phyloP scores from a whole-genome alignment of 2,797 vertebrate genomes.

The Hirundo rustica region DNA sequence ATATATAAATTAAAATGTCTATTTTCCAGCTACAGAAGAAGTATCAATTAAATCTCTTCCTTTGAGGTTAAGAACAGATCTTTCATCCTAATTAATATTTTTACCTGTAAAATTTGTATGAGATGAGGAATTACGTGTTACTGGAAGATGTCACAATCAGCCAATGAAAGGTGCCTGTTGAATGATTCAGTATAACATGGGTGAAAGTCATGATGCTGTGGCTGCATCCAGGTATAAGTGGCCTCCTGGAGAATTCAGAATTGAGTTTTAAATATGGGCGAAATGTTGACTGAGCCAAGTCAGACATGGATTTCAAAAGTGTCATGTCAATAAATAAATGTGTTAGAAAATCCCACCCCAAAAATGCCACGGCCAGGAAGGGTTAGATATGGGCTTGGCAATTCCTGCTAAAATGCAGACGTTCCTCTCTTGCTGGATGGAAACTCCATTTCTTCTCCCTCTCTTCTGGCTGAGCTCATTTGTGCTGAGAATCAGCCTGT shows the following conservation, averaged over 20 bases:
- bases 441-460: not conserved
- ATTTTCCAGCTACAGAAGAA: not conserved
- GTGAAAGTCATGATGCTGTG: not conserved
- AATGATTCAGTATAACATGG: not conserved
- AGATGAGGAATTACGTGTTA: not conserved
- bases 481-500: not conserved
- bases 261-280: not conserved
- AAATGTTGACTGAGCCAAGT: not conserved
- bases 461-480: not conserved
- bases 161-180: not conserved
- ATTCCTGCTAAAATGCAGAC: not conserved
- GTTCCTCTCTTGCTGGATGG: not conserved
- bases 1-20: not conserved
- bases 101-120: not conserved
- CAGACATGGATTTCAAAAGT: not conserved
- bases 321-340: not conserved
- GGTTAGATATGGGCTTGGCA: not conserved
- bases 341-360: not conserved
- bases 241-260: not conserved
- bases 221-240: not conserved
- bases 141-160: not conserved
- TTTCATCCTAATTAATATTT: not conserved
- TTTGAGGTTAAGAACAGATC: not conserved
- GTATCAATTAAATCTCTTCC: not conserved
- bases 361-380: not conserved